Evolutionary conservation across 2,888 invertebrate genomes (phyloP).

Genomic region (Agrochola lota): DNA sequence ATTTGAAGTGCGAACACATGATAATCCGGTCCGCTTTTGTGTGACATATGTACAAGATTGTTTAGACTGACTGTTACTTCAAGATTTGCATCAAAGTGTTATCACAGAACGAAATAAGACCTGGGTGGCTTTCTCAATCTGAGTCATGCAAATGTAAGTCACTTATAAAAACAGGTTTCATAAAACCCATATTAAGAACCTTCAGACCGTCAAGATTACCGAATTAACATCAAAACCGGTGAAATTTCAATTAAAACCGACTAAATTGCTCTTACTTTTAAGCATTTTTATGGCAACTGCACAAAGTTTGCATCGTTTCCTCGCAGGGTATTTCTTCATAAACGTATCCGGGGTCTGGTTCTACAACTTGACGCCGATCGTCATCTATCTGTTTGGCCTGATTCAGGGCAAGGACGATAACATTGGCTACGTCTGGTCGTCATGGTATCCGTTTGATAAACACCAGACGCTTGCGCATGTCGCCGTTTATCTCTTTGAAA

Average conservation of each 20-base stretch:
- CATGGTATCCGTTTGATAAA: conserved; percentile 88
- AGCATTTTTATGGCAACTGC: not conserved
- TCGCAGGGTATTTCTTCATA: conserved; percentile 82
- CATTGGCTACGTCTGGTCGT: conserved; percentile 85
- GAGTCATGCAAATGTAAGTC: conserved; percentile 17
- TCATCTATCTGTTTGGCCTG: conserved; percentile 76
- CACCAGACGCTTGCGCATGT: conserved; percentile 79
- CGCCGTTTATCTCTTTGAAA: conserved; percentile 84
- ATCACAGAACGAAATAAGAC: not conserved
- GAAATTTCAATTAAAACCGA: not conserved
- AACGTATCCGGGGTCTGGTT: conserved; percentile 84
- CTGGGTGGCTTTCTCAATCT: conserved; percentile 19
- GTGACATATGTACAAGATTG: not conserved
- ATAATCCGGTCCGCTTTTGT: conserved; percentile 2
- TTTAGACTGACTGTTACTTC: conserved; percentile 6
- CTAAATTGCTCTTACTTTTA: not conserved
- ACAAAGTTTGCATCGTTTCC: not conserved
- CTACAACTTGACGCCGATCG: conserved; percentile 84
- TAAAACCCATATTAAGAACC: conserved; percentile 22
- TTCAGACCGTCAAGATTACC: not conserved
- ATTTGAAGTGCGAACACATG: conserved; percentile 25
- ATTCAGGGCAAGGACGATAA: conserved; percentile 73
- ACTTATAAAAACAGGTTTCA: conserved; percentile 31
- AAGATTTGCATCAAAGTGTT: conserved; percentile 17
- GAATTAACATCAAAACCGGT: conserved; percentile 14